phyloP scores from a whole-genome alignment of 2,113 vertebrate species.

The Daboia siamensis region DNA sequence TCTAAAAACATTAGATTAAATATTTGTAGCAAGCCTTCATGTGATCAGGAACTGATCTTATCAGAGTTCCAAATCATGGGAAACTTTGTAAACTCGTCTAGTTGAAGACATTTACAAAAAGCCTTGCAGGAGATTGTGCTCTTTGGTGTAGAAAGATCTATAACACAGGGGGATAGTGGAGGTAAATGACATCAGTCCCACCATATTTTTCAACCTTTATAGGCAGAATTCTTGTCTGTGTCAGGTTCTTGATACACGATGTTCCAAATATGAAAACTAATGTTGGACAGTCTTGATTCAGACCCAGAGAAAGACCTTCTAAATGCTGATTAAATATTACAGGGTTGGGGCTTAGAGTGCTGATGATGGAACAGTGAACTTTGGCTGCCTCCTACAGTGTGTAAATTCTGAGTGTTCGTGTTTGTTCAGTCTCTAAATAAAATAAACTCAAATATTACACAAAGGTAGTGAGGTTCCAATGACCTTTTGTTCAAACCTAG shows the following conservation, averaged over 20 bases:
- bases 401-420: neutral
- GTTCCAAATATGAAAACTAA: neutral
- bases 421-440: neutral
- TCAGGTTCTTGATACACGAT: neutral
- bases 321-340: neutral
- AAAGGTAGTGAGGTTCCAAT: neutral
- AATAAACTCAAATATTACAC: neutral
- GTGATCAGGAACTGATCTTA: neutral
- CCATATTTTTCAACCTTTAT: neutral
- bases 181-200: neutral
- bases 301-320: neutral
- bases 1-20: neutral
- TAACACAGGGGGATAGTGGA: neutral
- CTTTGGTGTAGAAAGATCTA: neutral
- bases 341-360: neutral
- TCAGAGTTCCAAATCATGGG: neutral
- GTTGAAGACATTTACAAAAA: neutral
- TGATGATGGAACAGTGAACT: neutral
- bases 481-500: neutral
- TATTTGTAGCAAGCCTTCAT: neutral
- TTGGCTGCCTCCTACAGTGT: neutral
- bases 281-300: neutral
- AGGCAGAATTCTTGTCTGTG: neutral
- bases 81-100: neutral
- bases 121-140: neutral